Percentiles rank a stretch among this genome's conserved stretches.
Conservation (phyloP, 2,113 vertebrate genomes). For the Promerops cafer region DNA sequence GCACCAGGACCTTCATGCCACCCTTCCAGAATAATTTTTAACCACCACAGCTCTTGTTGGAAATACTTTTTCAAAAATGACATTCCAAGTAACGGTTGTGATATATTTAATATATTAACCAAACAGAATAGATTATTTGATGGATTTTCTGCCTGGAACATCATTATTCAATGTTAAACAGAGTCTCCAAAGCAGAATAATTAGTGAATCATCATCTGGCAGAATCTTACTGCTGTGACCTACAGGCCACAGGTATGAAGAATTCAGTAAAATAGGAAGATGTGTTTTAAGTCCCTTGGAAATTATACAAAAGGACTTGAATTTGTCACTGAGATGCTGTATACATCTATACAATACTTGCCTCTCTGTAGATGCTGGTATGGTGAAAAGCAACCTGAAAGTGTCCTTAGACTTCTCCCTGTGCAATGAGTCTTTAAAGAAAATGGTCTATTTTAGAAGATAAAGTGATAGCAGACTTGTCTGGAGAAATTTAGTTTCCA, state of each 20-base stretch:
- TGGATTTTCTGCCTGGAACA: background rate
- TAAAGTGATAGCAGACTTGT: background rate
- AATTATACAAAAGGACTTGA: background rate
- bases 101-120: background rate
- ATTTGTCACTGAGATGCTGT: background rate
- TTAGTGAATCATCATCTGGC: background rate
- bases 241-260: background rate
- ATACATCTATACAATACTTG: background rate
- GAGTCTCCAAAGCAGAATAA: background rate
- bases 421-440: background rate
- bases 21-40: background rate
- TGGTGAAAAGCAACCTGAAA: background rate
- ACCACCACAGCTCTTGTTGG: background rate
- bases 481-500: background rate
- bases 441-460: background rate
- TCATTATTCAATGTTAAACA: background rate
- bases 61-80: background rate
- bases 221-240: background rate
- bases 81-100: background rate
- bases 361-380: background rate
- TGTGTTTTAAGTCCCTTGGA: background rate
- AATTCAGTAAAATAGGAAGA: background rate
- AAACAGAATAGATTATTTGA: background rate
- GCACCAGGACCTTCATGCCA: fast-evolving
- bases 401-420: background rate